Base-by-base conservation (phyloP, 2,888 invertebrate species). In the Drosophila bunnanda region DNA sequence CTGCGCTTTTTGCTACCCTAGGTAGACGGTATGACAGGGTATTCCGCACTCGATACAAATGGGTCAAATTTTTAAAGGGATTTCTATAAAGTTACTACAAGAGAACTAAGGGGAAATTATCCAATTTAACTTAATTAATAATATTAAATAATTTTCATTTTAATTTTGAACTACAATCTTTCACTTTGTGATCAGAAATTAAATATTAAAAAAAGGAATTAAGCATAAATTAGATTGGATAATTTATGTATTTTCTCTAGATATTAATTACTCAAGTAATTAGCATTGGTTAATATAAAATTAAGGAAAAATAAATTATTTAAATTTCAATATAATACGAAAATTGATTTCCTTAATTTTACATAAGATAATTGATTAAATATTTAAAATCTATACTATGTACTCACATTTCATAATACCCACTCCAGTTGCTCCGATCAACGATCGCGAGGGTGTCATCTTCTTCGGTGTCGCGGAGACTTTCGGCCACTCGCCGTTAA, bases 401-500 rank as follows among this genome's bases (percentile, higher is more conserved):
- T 25, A 25, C 25, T 25, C 4, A 25, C 25, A 25, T 25, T 25
- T 25, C 25, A 25, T 2, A 2, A 25, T 25, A 25, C 20, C 17
- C 7, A 6, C 30, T 52, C 15, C 32, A 20, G 20, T 15, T 15
- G 0, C 32, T 10, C 0, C 32, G 50, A 52, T 52, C 50, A 20
- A 1, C 22, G 50, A 52, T 52, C 50, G 15, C 15, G 4, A 34
- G 32, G 34, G 50, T 50, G 32, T 34, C 15, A 5, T 15, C 9
- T 20, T 6, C 34, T 34, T 22, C 50, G 32, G 32, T 2, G 22
- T 6, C 20, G 32, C 50, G 5, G 15, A 32, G 22, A 15, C 9
- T 22, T 20, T 52, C 15, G 15, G 20, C 20, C 32, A 34, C 50
- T 52, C 20, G 22, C 32, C 32, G 50, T 52, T 86, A 87, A 82